Evolutionary conservation across 2,888 invertebrate genomes (phyloP).

Genomic region (Drosophila ustulata): DNA sequence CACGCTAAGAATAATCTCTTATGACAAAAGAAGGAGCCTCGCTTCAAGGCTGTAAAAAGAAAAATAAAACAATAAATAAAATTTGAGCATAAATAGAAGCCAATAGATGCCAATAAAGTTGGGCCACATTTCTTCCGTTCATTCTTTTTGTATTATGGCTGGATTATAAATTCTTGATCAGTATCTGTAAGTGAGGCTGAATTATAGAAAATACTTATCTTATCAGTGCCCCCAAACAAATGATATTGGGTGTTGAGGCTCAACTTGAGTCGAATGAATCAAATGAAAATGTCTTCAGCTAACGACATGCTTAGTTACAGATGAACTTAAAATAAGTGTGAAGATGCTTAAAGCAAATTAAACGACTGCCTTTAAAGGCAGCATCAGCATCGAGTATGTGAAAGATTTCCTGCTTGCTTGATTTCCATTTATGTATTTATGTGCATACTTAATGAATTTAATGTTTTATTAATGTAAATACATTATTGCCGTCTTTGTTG

Average conservation of each 20-base stretch:
- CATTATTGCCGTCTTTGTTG: constrained; percentile 37
- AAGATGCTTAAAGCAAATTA: constrained; percentile 9
- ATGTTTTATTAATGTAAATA: constrained; percentile 73
- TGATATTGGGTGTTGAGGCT: background rate
- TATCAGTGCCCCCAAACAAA: background rate
- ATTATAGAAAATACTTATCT: background rate
- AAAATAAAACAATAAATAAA: constrained; percentile 67
- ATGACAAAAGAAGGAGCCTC: constrained; percentile 13
- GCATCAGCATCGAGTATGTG: constrained; percentile 21
- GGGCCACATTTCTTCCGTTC: constrained; percentile 17
- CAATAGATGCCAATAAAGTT: constrained; percentile 68
- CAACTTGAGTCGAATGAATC: background rate
- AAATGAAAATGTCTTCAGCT: constrained; percentile 9
- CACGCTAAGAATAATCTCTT: constrained; percentile 44
- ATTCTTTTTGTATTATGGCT: background rate
- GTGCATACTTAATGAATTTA: constrained; percentile 71
- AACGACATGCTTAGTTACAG: background rate
- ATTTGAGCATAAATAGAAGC: constrained; percentile 66
- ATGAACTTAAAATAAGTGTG: constrained; percentile 9
- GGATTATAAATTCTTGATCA: background rate
- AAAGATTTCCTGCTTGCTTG: constrained; percentile 37
- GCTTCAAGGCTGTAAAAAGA: background rate
- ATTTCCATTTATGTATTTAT: constrained; percentile 69
- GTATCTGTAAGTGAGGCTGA: background rate
- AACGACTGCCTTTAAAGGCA: constrained; percentile 32